Percentiles rank a stretch among this genome's conserved stretches.
These are phyloP conservation scores for Diachasmimorpha longicaudata DNA, from an alignment of 1,140 invertebrate genomes.

Conservation along the genomic window DNA sequence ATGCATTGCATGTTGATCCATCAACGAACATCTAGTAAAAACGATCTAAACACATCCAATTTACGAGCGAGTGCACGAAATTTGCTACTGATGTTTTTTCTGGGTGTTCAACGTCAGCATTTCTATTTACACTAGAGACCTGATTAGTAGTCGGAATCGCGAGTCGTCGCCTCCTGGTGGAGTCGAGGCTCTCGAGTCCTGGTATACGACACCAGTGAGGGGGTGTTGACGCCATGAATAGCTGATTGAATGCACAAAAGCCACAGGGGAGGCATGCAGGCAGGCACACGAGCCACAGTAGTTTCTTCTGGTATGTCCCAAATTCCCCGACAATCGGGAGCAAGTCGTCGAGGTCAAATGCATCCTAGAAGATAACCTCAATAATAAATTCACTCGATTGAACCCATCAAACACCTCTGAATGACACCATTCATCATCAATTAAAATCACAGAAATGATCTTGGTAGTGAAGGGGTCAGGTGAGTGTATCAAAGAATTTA, in stretches of 20 bases:
- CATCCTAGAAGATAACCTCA: slow-evolving; percentile 54
- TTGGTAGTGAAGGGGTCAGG: too few species aligned
- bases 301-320: slow-evolving; percentile 83
- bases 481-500: too few species aligned
- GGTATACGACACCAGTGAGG: slow-evolving; percentile 82
- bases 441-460: too few species aligned
- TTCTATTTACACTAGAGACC: slow-evolving; percentile 13
- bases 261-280: slow-evolving; percentile 88
- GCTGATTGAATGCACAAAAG: slow-evolving; percentile 89
- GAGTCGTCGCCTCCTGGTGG: slow-evolving; percentile 68
- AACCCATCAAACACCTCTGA: not conserved
- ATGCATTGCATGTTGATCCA: too few species aligned
- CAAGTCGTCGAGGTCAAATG: slow-evolving; percentile 82
- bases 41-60: too few species aligned
- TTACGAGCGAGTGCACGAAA: too few species aligned
- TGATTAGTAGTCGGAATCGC: slow-evolving; percentile 66
- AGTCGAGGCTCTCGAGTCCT: slow-evolving; percentile 62
- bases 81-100: too few species aligned
- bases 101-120: not conserved
- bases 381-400: not conserved
- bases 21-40: too few species aligned
- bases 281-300: slow-evolving; percentile 85
- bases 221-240: slow-evolving; percentile 84
- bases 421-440: too few species aligned
- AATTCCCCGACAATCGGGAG: slow-evolving; percentile 86